phyloP scores from a whole-genome alignment of 2,113 vertebrate species.

The Saguinus imperator region DNA sequence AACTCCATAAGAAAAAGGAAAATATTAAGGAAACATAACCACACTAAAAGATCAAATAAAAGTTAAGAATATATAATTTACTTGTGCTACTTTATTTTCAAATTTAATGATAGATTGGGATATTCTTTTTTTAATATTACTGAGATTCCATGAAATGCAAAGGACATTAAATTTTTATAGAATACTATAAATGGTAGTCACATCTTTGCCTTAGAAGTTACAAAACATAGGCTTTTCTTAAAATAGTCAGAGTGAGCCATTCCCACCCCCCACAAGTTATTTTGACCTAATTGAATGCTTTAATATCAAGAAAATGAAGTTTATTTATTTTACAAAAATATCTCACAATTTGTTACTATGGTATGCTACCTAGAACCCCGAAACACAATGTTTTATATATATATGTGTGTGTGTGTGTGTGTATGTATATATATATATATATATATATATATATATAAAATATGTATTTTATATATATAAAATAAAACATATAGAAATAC shows the following conservation, averaged over 20 bases:
- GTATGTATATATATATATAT: not conserved
- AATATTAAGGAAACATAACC: not conserved
- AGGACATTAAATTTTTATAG: not conserved
- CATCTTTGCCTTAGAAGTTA: slow-evolving; percentile 19
- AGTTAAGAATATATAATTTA: slow-evolving; percentile 16
- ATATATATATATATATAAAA: not conserved
- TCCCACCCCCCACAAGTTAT: not conserved
- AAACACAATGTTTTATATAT: not conserved
- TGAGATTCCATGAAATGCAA: not conserved
- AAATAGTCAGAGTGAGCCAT: not conserved
- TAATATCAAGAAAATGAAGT: slow-evolving; percentile 8
- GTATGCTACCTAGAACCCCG: not conserved
- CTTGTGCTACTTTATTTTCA: not conserved
- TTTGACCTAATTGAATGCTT: slow-evolving; percentile 17
- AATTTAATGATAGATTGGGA: not conserved
- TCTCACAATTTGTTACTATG: not conserved
- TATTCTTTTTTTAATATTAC: slow-evolving; percentile 27
- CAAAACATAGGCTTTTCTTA: not conserved
- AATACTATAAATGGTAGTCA: not conserved
- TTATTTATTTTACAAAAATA: slow-evolving; percentile 37
- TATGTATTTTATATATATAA: not conserved
- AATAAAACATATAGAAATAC: not conserved
- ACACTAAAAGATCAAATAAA: not conserved
- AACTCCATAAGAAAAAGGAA: slow-evolving; percentile 2
- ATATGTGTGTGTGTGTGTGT: not conserved